These are phyloP conservation scores for Lepisosteus osseus DNA, from an alignment of 2,113 vertebrate genomes.

Conservation along the genomic window DNA sequence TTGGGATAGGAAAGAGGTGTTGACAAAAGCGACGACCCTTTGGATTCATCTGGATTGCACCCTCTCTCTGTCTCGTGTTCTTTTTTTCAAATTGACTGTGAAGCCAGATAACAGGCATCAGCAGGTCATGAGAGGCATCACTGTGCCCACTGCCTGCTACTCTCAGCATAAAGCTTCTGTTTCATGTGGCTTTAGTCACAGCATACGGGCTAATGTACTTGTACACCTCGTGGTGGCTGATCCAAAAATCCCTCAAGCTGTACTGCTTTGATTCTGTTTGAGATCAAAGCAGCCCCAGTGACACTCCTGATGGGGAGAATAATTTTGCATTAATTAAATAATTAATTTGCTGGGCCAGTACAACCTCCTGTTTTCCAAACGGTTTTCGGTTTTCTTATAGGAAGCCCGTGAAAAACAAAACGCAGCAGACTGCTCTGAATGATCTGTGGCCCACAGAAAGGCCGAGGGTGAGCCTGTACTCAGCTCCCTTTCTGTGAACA, in stretches of 20 bases:
- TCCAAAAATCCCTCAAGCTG: constrained; percentile 75
- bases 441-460: constrained; percentile 75
- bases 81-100: constrained; percentile 71
- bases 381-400: constrained; percentile 78
- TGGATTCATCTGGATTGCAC: constrained; percentile 70
- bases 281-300: constrained; percentile 78
- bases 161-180: constrained; percentile 73
- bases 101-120: constrained; percentile 68
- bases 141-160: constrained; percentile 77
- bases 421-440: constrained; percentile 78
- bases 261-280: constrained; percentile 77
- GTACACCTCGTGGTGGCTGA: constrained; percentile 78
- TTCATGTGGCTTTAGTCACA: constrained; percentile 71
- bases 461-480: neutral
- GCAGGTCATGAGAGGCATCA: constrained; percentile 75
- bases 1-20: constrained; percentile 78
- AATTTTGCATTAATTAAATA: constrained; percentile 76
- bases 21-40: constrained; percentile 72
- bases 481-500: constrained; percentile 37
- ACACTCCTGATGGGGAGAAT: constrained; percentile 78
- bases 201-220: constrained; percentile 76
- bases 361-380: constrained; percentile 75
- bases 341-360: constrained; percentile 79
- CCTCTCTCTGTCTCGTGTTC: constrained; percentile 69
- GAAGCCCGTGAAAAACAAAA: constrained; percentile 75